These are phyloP conservation scores for Crepidodera aurea DNA, from an alignment of 2,888 invertebrate genomes.

Conservation along the genomic window DNA sequence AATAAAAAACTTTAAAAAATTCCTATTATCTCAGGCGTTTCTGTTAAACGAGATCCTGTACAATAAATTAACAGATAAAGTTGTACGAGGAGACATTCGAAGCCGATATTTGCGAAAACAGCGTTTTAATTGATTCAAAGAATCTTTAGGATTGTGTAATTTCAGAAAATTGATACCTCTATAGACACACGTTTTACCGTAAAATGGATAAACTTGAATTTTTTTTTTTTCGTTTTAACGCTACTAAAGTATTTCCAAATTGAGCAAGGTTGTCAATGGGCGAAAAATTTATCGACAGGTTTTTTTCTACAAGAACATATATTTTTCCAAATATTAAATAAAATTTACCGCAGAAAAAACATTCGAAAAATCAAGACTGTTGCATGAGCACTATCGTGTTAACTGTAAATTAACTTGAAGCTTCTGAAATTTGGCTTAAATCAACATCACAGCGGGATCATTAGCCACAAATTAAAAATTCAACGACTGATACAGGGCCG, in stretches of 20 bases:
- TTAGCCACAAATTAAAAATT: too few species aligned
- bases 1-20: conserved; percentile 23
- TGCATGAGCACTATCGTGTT: too few species aligned
- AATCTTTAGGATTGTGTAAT: conserved; percentile 30
- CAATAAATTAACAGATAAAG: conserved; percentile 31
- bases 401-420: too few species aligned
- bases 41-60: conserved; percentile 29
- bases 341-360: too few species aligned
- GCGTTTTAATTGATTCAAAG: conserved; percentile 31
- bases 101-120: conserved; percentile 29
- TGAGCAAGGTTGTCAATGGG: neutral
- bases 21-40: conserved; percentile 21
- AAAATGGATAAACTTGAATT: conserved; percentile 25
- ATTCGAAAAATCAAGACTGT: too few species aligned
- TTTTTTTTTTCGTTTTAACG: conserved; percentile 1
- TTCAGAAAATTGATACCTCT: conserved; percentile 30
- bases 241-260: conserved; percentile 14
- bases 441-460: too few species aligned
- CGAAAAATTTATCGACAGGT: neutral
- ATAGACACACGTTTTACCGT: conserved; percentile 21
- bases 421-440: too few species aligned
- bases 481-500: too few species aligned
- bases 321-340: too few species aligned
- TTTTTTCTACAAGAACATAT: too few species aligned
- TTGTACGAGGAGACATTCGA: conserved; percentile 24